Evolutionary conservation across 2,113 vertebrate species (phyloP), one percentile per base, ranked within the genome.

Genomic region (Irena cyanogastra): DNA sequence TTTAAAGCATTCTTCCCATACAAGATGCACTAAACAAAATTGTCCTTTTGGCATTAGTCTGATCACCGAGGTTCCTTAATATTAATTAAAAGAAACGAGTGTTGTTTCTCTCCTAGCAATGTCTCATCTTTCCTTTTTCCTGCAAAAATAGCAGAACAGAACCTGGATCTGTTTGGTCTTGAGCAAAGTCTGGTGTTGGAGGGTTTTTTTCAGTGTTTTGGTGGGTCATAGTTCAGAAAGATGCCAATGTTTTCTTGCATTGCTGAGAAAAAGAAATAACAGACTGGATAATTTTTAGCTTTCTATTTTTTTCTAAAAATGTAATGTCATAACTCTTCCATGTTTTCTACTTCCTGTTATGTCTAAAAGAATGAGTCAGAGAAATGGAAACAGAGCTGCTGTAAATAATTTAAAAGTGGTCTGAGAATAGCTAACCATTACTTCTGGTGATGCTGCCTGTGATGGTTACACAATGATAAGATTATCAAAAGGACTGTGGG

Each of bases 381-480:
- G 87, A 94, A 94, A 93, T 86, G 66, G 72, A 96, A 86, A 94
- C 90, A 90, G 64, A 91, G 85, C 80, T 89, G 53, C 61, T 86
- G 83, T 97, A 90, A 97, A 97, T 97, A 95, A 96, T 95, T 95
- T 94, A 96, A 57, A 84, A 94, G 95, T 94, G 92, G 92, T 90
- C 93, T 93, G 86, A 97, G 93, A 94, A 96, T 96, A 91, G 93
- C 82, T 81, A 93, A 90, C 75, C 85, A 81, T 94, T 93, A 94
- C 92, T 96, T 94, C 75, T 96, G 90, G 60, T 90, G 91, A 69
- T 91, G 83, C 65, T 93, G 64, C 85, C 56, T 89, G 86, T 64
- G 86, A 96, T 93, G 93, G 92, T 94, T 96, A 93, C 86, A 94
- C 69, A 94, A 65, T 86, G 79, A 77, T 71, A 93, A 87, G 90